Conservation (phyloP, 2,888 invertebrate species). For the Drosophila paranaensis region DNA sequence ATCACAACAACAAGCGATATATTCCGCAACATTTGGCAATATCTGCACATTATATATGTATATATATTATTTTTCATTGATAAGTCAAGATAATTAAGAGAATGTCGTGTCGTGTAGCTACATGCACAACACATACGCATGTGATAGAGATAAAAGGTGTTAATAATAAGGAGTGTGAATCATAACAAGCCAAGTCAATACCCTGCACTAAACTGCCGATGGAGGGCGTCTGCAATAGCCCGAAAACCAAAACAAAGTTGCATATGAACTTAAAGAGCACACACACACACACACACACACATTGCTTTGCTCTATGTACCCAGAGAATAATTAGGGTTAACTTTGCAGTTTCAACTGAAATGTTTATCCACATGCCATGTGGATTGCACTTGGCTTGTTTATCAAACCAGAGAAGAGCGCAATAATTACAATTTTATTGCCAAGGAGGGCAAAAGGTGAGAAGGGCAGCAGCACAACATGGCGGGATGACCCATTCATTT, state of each 20-base stretch:
- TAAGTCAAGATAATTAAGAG: neutral
- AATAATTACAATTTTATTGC: neutral
- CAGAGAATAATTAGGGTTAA: neutral
- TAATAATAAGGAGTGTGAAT: neutral
- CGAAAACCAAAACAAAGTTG: neutral
- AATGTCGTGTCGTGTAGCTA: neutral
- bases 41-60: neutral
- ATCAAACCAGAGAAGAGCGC: neutral
- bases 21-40: neutral
- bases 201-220: neutral
- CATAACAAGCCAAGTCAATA: neutral
- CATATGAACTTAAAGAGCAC: neutral
- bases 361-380: neutral
- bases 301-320: neutral
- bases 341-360: neutral
- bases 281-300: too few species aligned
- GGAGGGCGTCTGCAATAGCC: neutral
- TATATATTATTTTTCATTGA: too few species aligned
- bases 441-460: neutral
- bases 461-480: neutral
- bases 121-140: neutral
- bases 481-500: neutral
- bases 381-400: neutral
- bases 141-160: neutral
- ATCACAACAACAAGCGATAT: neutral